Conservation (phyloP, 2,797 vertebrate genomes). For the Gymnothorax reevesii region DNA sequence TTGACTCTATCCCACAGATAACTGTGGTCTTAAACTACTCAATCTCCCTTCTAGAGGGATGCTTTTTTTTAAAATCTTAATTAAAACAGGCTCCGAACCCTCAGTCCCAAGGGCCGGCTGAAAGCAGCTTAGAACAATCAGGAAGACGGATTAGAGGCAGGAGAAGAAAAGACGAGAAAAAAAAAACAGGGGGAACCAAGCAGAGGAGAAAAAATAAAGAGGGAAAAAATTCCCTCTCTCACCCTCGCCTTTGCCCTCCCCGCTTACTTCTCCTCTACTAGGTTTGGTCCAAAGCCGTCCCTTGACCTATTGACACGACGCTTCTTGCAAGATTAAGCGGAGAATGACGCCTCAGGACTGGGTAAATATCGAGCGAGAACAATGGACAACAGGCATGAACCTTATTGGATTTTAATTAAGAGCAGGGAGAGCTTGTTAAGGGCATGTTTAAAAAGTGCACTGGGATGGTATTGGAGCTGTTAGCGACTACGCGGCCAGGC, state of each 20-base stretch:
- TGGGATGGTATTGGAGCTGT: constrained; percentile 64
- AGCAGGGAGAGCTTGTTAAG: constrained; percentile 65
- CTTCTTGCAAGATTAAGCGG: constrained; percentile 77
- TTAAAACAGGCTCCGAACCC: constrained; percentile 71
- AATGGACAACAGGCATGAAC: constrained; percentile 75
- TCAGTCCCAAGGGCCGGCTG: constrained; percentile 66
- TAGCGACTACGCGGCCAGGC: constrained; percentile 1
- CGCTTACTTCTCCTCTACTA: constrained; percentile 43
- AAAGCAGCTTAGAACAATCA: constrained; percentile 83
- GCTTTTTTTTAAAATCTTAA: constrained; percentile 77
- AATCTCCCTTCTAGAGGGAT: constrained; percentile 71
- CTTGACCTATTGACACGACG: constrained; percentile 76
- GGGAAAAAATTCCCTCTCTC: constrained; percentile 56
- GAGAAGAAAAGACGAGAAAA: constrained; percentile 65
- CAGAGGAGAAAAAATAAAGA: constrained; percentile 57
- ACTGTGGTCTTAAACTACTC: constrained; percentile 53
- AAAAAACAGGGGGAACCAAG: constrained; percentile 48
- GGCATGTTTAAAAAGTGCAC: constrained; percentile 66
- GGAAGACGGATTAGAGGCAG: constrained; percentile 72
- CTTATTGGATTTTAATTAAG: constrained; percentile 85
- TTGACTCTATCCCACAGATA: constrained; percentile 54
- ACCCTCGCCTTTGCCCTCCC: neutral
- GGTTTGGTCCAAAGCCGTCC: constrained; percentile 57
- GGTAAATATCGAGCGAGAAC: constrained; percentile 76
- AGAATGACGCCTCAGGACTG: constrained; percentile 72